Percentiles rank a stretch among this genome's conserved stretches.
These are phyloP conservation scores for Acanthopleura granulata DNA, from an alignment of 2,888 invertebrate species.

Conservation along the genomic window DNA sequence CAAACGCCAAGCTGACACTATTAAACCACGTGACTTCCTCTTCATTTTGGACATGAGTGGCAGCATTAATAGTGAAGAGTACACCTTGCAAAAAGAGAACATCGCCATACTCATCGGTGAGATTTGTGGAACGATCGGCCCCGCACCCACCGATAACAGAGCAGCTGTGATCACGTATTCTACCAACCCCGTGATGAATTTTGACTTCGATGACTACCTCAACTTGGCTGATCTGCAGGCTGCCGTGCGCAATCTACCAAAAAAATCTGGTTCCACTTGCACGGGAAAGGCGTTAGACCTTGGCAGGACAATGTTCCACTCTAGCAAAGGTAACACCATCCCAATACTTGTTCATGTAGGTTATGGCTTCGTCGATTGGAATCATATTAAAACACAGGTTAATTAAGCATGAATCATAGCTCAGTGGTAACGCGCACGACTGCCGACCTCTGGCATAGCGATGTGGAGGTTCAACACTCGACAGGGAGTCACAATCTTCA, in stretches of 20 bases:
- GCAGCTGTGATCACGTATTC: neutral
- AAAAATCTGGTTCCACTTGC: neutral
- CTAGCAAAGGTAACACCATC: too few species aligned
- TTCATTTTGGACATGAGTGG: neutral
- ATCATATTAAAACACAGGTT: too few species aligned
- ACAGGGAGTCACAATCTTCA: too few species aligned
- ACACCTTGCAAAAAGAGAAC: neutral
- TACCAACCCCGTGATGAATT: neutral
- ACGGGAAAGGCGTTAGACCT: neutral
- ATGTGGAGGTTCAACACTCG: too few species aligned
- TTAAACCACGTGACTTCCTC: neutral
- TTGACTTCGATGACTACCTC: neutral
- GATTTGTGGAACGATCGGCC: neutral
- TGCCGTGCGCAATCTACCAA: neutral
- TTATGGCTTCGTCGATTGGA: too few species aligned
- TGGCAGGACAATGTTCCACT: too few species aligned
- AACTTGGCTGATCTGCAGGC: neutral
- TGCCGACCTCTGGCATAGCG: too few species aligned
- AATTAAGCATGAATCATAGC: too few species aligned
- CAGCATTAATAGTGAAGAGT: neutral
- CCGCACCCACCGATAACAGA: neutral
- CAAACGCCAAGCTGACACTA: neutral
- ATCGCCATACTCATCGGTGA: neutral
- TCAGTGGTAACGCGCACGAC: too few species aligned
- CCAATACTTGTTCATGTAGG: too few species aligned